phyloP scores from a whole-genome alignment of 2,113 vertebrate species.

The Cyanocitta stelleri region DNA sequence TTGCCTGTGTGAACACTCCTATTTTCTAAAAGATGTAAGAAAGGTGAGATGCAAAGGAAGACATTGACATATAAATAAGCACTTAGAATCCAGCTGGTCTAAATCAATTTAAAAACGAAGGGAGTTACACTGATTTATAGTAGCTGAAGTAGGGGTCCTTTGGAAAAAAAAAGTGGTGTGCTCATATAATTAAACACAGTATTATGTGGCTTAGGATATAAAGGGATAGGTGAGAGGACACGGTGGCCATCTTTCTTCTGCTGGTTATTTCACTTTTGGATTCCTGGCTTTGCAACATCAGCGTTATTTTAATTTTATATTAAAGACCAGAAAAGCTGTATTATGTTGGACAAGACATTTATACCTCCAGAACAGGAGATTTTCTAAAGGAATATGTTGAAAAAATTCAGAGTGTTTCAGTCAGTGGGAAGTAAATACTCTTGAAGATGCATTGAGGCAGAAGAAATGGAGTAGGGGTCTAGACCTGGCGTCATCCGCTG shows the following conservation, averaged over 20 bases:
- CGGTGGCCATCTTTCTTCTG: background rate
- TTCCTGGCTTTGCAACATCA: background rate
- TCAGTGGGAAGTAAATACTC: background rate
- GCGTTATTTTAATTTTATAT: background rate
- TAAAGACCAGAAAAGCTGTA: background rate
- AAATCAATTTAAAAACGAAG: conserved; percentile 28
- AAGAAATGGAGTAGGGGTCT: background rate
- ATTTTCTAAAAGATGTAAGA: background rate
- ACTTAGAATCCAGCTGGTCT: conserved; percentile 25
- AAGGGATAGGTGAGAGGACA: background rate
- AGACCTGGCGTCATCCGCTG: background rate
- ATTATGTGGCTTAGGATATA: background rate
- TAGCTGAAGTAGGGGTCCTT: background rate
- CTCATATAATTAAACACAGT: background rate
- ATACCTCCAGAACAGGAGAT: background rate
- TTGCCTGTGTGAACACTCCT: background rate
- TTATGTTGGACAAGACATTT: background rate
- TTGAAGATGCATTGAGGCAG: background rate
- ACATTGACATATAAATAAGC: background rate
- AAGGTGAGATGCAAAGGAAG: background rate
- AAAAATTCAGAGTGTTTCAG: background rate
- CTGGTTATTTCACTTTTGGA: background rate
- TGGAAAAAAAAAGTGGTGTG: background rate
- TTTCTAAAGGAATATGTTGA: background rate
- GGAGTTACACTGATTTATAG: conserved; percentile 38